phyloP scores from a whole-genome alignment of 2,113 vertebrate species.

The Corythornis vintsioides region DNA sequence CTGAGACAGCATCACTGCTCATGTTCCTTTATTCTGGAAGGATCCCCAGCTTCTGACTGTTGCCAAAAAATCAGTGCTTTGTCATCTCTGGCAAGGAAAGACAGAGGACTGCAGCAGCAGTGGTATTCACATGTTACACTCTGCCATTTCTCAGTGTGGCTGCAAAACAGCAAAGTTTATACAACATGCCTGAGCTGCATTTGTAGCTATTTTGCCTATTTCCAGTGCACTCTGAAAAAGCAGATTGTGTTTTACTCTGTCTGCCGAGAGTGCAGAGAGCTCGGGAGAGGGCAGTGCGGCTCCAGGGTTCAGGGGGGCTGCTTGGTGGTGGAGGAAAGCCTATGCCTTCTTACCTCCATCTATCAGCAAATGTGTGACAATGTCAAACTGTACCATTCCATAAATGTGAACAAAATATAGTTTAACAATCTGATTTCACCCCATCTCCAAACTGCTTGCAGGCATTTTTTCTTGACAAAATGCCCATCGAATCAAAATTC shows the following conservation, averaged over 20 bases:
- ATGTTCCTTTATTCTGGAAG: background rate
- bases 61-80: background rate
- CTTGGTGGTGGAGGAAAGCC: background rate
- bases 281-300: constrained; percentile 58
- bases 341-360: background rate
- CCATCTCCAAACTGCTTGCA: constrained; percentile 26
- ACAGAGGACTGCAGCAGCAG: background rate
- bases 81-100: background rate
- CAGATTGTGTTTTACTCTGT: background rate
- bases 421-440: constrained; percentile 43
- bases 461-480: background rate
- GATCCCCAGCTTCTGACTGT: background rate
- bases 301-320: background rate
- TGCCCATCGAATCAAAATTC: background rate
- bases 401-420: constrained; percentile 8
- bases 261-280: background rate
- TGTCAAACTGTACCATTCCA: background rate
- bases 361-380: background rate
- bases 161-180: background rate
- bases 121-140: background rate
- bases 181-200: background rate
- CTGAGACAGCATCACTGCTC: background rate
- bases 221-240: rapidly evolving
- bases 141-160: background rate
- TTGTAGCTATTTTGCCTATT: background rate